A percentile compares a stretch with the other conserved stretches of the same genome.
Conservation (phyloP, 2,113 vertebrate genomes). For the Prochilodus magdalenae region DNA sequence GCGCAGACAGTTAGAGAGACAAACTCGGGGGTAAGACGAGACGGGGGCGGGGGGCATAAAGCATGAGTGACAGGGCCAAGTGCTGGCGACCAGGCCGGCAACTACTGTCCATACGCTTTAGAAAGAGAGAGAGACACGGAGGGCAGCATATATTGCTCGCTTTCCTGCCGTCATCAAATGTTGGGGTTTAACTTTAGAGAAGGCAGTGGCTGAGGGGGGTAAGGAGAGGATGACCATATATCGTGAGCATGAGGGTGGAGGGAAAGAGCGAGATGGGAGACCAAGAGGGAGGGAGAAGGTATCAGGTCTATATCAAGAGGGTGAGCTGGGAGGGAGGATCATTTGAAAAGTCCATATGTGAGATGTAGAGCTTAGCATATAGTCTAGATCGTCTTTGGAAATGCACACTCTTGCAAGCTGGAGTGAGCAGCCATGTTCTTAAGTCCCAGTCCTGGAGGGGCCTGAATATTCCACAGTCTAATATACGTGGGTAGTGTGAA, state of each 20-base stretch:
- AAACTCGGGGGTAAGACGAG: slow-evolving; percentile 77
- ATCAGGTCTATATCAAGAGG: slow-evolving; percentile 49
- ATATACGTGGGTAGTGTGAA: neutral
- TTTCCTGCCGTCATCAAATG: slow-evolving; percentile 70
- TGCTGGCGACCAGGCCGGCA: slow-evolving; percentile 69
- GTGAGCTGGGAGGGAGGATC: slow-evolving; percentile 18
- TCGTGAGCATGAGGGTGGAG: slow-evolving; percentile 47
- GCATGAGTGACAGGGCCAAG: slow-evolving; percentile 80
- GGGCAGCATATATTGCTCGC: slow-evolving; percentile 48
- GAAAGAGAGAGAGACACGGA: slow-evolving; percentile 50
- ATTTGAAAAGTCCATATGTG: slow-evolving; percentile 47
- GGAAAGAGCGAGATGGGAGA: slow-evolving; percentile 24
- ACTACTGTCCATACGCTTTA: slow-evolving; percentile 69
- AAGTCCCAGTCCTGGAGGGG: neutral
- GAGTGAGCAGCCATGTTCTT: neutral
- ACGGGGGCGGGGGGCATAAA: slow-evolving; percentile 68
- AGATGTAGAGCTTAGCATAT: slow-evolving; percentile 27
- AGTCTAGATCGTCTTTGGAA: neutral
- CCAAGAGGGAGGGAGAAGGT: slow-evolving; percentile 29
- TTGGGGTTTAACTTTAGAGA: slow-evolving; percentile 73
- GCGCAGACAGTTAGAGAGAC: slow-evolving; percentile 75
- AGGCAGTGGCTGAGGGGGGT: slow-evolving; percentile 37
- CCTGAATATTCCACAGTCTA: neutral
- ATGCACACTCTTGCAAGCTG: neutral
- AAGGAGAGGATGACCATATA: slow-evolving; percentile 61